These are phyloP conservation scores for Argyra leucocephala DNA, from an alignment of 2,888 invertebrate species.

Conservation along the genomic window DNA sequence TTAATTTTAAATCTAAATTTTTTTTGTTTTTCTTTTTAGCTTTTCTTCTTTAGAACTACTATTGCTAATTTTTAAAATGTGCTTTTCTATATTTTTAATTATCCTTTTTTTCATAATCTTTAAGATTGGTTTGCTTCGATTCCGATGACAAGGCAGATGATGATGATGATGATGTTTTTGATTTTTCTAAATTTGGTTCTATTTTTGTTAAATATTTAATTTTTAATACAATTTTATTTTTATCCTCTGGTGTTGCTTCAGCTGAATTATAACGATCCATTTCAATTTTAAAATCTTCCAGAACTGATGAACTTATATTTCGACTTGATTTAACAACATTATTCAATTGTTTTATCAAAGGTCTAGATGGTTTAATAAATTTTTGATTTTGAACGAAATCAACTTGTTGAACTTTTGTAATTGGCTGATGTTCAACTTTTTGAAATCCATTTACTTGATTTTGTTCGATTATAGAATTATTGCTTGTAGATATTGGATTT, in stretches of 20 bases:
- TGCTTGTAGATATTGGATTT: neutral
- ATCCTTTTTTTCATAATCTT: too few relatives aligned
- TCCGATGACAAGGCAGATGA: too few relatives aligned
- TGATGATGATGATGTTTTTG: too few relatives aligned
- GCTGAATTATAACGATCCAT: conserved; percentile 11
- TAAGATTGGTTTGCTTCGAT: too few relatives aligned
- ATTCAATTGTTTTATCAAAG: neutral
- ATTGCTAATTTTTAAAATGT: too few relatives aligned
- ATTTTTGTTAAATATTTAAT: conserved; percentile 5
- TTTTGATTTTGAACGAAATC: neutral
- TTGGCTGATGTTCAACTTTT: neutral
- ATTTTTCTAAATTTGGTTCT: neutral
- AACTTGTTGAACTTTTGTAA: neutral
- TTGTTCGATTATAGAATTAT: neutral
- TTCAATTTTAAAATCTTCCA: neutral
- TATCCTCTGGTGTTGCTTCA: conserved; percentile 9
- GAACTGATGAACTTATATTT: neutral
- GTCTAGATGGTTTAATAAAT: neutral
- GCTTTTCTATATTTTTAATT: too few relatives aligned
- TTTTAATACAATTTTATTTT: conserved; percentile 10
- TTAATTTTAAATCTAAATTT: too few relatives aligned
- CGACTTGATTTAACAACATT: neutral
- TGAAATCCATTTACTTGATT: neutral
- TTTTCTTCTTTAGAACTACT: too few relatives aligned
- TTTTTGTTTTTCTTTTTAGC: too few relatives aligned